A percentile compares a stretch with the other conserved stretches of the same genome.
These are phyloP conservation scores for Phymastichus coffea DNA, from an alignment of 1,140 invertebrate species.

Conservation along the genomic window DNA sequence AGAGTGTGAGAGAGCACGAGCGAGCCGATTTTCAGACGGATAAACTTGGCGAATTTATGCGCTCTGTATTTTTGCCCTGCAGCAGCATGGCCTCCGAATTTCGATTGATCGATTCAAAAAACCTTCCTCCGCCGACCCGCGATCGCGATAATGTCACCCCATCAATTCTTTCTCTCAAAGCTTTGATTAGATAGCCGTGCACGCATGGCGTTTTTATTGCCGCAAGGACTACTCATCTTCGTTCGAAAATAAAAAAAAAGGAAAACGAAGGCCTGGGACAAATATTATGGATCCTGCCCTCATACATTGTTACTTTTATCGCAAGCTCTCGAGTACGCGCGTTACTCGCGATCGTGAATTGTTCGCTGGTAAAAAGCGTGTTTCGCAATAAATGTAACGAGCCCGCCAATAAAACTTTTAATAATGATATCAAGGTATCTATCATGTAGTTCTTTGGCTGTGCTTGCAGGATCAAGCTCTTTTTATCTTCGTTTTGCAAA, in stretches of 20 bases:
- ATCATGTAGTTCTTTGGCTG: no score
- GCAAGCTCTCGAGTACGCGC: no score
- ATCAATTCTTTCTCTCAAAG: conserved; percentile 37
- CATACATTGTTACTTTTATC: not conserved
- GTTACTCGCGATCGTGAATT: no score
- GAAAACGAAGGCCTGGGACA: not conserved
- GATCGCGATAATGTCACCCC: conserved; percentile 39
- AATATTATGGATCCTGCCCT: not conserved
- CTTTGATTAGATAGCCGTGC: conserved; percentile 47
- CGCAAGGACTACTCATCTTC: conserved; percentile 33
- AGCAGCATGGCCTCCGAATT: not conserved
- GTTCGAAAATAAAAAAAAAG: not conserved
- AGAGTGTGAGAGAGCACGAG: no score
- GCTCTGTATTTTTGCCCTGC: conserved; percentile 6
- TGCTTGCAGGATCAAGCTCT: no score
- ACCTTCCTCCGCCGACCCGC: conserved; percentile 27
- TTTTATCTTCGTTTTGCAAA: no score
- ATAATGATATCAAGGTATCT: no score
- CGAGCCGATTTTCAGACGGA: conserved; percentile 4
- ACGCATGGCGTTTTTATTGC: conserved; percentile 43
- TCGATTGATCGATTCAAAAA: conserved; percentile 32
- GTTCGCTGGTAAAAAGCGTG: no score
- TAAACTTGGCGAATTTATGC: conserved; percentile 13
- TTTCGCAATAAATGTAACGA: no score
- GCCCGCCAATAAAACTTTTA: no score